phyloP scores from a whole-genome alignment of 2,113 vertebrate genomes.

The Salvelinus alpinus region DNA sequence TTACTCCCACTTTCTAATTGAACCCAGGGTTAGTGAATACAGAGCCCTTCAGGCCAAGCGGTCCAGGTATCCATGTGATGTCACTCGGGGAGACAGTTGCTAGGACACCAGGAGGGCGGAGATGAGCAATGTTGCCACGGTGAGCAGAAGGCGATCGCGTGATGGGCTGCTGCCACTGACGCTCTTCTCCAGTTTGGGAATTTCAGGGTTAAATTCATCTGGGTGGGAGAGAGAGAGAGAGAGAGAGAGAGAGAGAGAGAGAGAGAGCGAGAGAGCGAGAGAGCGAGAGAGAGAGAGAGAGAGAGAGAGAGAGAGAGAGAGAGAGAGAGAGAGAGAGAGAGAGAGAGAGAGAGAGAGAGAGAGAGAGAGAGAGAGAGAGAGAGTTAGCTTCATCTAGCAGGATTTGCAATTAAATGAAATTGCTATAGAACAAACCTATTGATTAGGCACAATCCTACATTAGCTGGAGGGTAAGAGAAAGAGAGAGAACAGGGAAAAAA shows the following conservation, averaged over 20 bases:
- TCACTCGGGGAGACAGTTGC: slow-evolving; percentile 56
- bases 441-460: slow-evolving; percentile 66
- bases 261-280: background rate
- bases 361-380: slow-evolving; percentile 1
- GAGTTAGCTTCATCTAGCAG: slow-evolving; percentile 58
- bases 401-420: slow-evolving; percentile 70
- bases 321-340: background rate
- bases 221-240: slow-evolving; percentile 14
- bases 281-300: slow-evolving; percentile 34
- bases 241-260: slow-evolving; percentile 19
- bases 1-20: slow-evolving; percentile 26
- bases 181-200: slow-evolving; percentile 96
- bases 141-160: slow-evolving; percentile 87
- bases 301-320: slow-evolving; percentile 30
- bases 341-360: slow-evolving; percentile 36
- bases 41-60: slow-evolving; percentile 57
- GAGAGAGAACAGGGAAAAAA: slow-evolving; percentile 35
- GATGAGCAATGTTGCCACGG: slow-evolving; percentile 83
- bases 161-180: slow-evolving; percentile 94
- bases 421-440: slow-evolving; percentile 50
- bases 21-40: slow-evolving; percentile 30
- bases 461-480: slow-evolving; percentile 50
- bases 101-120: slow-evolving; percentile 85
- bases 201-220: slow-evolving; percentile 91
- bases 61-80: slow-evolving; percentile 43